Evolutionary conservation across 2,797 vertebrate species (phyloP).

Genomic region (Pachyuromys duprasi): DNA sequence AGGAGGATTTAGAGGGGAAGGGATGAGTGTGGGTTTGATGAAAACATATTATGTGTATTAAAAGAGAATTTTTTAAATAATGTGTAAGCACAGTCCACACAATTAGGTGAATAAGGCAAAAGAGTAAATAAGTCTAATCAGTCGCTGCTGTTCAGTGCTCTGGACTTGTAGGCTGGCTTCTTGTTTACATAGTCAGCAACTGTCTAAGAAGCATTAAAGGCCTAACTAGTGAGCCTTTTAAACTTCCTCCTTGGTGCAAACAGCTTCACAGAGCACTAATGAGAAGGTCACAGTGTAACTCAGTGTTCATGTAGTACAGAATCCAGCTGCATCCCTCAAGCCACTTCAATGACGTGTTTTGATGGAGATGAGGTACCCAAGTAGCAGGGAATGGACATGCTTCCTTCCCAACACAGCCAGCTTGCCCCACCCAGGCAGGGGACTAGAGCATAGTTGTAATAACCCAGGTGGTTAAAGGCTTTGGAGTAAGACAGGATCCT

Average conservation of each 20-base stretch:
- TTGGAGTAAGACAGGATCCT: not conserved
- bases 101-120: not conserved
- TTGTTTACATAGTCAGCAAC: not conserved
- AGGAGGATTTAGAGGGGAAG: not conserved
- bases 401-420: not conserved
- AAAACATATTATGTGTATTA: not conserved
- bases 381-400: not conserved
- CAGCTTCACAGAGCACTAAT: not conserved
- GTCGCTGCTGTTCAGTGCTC: not conserved
- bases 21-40: not conserved
- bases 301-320: not conserved
- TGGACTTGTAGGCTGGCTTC: not conserved
- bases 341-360: not conserved
- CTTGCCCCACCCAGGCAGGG: not conserved
- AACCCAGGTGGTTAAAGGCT: not conserved
- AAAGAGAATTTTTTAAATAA: not conserved
- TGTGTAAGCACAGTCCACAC: not conserved
- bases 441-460: not conserved
- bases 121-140: not conserved
- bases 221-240: not conserved
- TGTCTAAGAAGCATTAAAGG: not conserved
- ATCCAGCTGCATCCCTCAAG: not conserved
- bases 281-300: not conserved
- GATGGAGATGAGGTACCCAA: not conserved
- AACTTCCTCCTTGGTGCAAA: not conserved